A percentile compares a stretch with the other conserved stretches of the same genome.
Evolutionary conservation across 2,113 vertebrate species (phyloP).

Genomic region (Pholis gunnellus): DNA sequence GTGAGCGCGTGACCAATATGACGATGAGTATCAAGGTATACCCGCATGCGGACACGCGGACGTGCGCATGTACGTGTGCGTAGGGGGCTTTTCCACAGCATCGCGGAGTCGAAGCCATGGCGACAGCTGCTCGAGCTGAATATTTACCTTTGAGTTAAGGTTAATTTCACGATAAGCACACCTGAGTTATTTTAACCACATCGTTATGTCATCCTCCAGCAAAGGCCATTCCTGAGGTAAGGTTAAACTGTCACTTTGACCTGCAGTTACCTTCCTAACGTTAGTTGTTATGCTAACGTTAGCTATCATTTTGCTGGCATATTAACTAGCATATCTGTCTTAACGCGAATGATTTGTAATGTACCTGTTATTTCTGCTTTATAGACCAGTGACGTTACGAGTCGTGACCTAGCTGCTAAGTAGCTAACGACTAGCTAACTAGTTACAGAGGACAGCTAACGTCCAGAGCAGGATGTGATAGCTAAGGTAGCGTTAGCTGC

Average conservation of each 20-base stretch:
- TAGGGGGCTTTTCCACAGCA: slow-evolving; percentile 10
- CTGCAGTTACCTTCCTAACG: background rate
- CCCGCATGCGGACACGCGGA: background rate
- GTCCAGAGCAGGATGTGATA: background rate
- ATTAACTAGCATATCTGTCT: background rate
- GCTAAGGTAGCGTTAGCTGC: background rate
- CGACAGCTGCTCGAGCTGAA: background rate
- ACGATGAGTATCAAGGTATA: background rate
- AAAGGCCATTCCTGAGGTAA: slow-evolving; percentile 15
- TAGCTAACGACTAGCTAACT: background rate
- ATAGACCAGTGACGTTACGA: background rate
- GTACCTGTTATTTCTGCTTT: background rate
- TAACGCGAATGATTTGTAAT: background rate
- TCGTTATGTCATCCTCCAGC: slow-evolving; percentile 20
- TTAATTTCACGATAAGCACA: background rate
- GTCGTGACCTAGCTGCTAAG: background rate
- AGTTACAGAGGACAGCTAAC: slow-evolving; percentile 12
- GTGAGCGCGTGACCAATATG: slow-evolving; percentile 7
- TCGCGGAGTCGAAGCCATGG: slow-evolving; percentile 43
- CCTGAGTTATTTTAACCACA: background rate
- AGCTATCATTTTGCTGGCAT: background rate
- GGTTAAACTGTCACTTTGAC: background rate
- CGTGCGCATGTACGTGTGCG: background rate
- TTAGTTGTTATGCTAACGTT: slow-evolving; percentile 6
- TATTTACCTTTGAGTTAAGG: background rate